phyloP scores from a whole-genome alignment of 2,888 invertebrate genomes.

The Cancer borealis region DNA sequence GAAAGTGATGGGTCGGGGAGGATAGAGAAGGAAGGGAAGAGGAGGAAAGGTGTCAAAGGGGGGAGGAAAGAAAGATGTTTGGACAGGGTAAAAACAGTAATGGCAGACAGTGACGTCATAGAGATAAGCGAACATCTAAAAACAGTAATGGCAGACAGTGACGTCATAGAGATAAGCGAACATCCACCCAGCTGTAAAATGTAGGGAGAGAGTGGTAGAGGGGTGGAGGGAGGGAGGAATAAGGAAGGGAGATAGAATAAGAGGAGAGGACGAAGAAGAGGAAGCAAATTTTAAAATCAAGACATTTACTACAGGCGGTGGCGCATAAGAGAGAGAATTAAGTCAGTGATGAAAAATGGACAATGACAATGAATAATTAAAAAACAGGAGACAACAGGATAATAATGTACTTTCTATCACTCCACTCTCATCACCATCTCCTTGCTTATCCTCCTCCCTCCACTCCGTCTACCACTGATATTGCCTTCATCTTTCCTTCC shows the following conservation, averaged over 20 bases:
- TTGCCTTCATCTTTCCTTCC: background rate
- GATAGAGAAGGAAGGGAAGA: background rate
- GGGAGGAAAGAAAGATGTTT: constrained; percentile 1
- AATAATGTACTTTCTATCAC: background rate
- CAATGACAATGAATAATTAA: background rate
- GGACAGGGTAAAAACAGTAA: constrained; percentile 2
- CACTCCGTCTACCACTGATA: background rate
- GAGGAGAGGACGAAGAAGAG: background rate
- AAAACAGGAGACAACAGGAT: background rate
- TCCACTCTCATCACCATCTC: background rate
- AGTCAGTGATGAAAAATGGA: background rate
- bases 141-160: background rate
- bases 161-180: background rate
- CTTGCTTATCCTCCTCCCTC: background rate
- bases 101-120: background rate
- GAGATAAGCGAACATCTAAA: background rate
- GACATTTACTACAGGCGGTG: background rate
- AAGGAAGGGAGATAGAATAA: background rate
- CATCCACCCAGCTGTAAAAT: background rate
- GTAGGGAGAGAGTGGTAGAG: background rate
- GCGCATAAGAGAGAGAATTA: background rate
- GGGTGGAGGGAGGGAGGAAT: background rate
- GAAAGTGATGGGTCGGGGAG: background rate
- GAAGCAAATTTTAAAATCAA: background rate
- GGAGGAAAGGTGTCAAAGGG: background rate